A percentile compares a stretch with the other conserved stretches of the same genome.
Conservation (phyloP, 2,888 invertebrate genomes). For the Halocaridina rubra region DNA sequence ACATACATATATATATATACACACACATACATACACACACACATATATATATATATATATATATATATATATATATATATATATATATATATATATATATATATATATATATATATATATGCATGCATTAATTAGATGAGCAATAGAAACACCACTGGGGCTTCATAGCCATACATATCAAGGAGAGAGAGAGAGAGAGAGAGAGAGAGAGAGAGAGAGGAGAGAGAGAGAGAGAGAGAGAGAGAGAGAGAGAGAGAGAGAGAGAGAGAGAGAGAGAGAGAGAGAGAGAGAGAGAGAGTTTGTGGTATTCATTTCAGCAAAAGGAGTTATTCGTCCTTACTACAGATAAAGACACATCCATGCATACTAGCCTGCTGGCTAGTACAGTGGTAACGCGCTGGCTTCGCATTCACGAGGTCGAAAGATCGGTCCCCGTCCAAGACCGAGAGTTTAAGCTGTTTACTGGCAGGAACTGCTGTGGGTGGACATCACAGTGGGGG, state of each 20-base stretch:
- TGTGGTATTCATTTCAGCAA: too few species aligned
- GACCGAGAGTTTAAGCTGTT: too few species aligned
- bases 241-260: background rate
- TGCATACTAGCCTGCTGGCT: too few species aligned
- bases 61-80: conserved; percentile 20
- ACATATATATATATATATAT: conserved; percentile 18
- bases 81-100: conserved; percentile 30
- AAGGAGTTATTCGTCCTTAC: too few species aligned
- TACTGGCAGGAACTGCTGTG: too few species aligned
- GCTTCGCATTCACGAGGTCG: too few species aligned
- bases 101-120: background rate
- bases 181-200: background rate
- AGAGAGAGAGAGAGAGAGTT: background rate
- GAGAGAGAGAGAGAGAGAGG: conserved; percentile 11
- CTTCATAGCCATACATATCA: background rate
- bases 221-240: background rate
- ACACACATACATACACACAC: background rate
- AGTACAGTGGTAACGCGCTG: too few species aligned
- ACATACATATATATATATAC: background rate
- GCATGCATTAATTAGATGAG: background rate
- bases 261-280: background rate
- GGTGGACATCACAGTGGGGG: too few species aligned
- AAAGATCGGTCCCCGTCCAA: too few species aligned
- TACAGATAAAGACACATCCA: too few species aligned
- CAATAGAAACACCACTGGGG: too few species aligned